Evolutionary conservation across 2,113 vertebrate genomes (phyloP).

Genomic region (Ciconia maguari): DNA sequence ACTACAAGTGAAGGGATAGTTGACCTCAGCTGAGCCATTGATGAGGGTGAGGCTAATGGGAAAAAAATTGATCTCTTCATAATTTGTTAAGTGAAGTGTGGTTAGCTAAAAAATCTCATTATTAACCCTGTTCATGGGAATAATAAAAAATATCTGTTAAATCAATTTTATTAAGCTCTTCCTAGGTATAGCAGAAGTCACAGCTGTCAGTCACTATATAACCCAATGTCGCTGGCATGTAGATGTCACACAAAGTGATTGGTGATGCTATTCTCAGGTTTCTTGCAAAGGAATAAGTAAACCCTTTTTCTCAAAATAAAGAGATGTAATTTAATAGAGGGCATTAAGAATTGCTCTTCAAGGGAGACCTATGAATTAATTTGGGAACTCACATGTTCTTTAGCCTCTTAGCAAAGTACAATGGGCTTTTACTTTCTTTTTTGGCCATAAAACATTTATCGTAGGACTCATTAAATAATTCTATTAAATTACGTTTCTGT

Average conservation of each 20-base stretch:
- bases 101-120: conserved; percentile 62
- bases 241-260: conserved; percentile 55
- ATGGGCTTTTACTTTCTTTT: conserved; percentile 11
- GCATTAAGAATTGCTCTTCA: conserved; percentile 39
- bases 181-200: not conserved
- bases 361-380: conserved; percentile 20
- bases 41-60: conserved; percentile 57
- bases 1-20: conserved; percentile 45
- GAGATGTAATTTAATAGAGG: conserved; percentile 47
- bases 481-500: conserved; percentile 1
- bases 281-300: conserved; percentile 46
- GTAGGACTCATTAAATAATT: conserved; percentile 31
- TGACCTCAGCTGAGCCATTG: conserved; percentile 54
- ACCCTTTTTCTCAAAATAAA: conserved; percentile 65
- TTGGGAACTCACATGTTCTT: conserved; percentile 1
- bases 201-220: conserved; percentile 34
- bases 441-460: conserved; percentile 24
- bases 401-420: not conserved
- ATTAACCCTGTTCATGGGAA: conserved; percentile 32
- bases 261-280: conserved; percentile 55
- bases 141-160: conserved; percentile 36
- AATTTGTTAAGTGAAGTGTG: conserved; percentile 61
- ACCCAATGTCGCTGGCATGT: not conserved
- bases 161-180: conserved; percentile 49
- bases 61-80: conserved; percentile 66